Percentiles rank a stretch among this genome's conserved stretches.
Conservation (phyloP, 2,113 vertebrate species). For the Labrus mixtus region DNA sequence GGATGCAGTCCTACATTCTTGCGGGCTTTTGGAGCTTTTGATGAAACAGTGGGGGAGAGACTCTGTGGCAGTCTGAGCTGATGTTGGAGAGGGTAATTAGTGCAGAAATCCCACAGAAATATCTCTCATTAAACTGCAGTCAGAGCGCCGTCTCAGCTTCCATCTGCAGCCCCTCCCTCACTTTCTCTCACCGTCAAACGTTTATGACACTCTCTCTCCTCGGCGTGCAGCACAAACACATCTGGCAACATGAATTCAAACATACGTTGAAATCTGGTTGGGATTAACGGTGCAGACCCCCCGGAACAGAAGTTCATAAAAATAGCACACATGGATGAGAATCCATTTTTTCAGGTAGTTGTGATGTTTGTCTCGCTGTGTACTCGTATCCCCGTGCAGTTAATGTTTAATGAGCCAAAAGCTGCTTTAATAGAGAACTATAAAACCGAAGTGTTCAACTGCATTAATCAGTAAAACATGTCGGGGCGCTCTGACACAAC, state of each 20-base stretch:
- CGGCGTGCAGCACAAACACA: conserved; percentile 60
- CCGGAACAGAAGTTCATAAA: conserved; percentile 71
- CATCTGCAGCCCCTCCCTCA: conserved; percentile 42
- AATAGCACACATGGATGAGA: conserved; percentile 30
- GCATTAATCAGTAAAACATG: not conserved
- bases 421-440: conserved; percentile 1
- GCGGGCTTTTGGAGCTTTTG: conserved; percentile 51
- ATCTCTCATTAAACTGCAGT: conserved; percentile 69
- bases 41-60: conserved; percentile 62
- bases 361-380: not conserved
- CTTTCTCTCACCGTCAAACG: conserved; percentile 62
- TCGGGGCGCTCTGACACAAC: not conserved
- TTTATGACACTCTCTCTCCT: conserved; percentile 59
- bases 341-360: conserved; percentile 4
- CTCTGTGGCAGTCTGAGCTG: conserved; percentile 44
- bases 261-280: conserved; percentile 55
- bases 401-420: not conserved
- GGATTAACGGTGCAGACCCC: conserved; percentile 47
- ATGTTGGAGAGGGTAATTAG: conserved; percentile 70
- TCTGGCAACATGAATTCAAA: conserved; percentile 68
- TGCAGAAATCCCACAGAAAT: conserved; percentile 75
- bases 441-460: not conserved
- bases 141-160: conserved; percentile 3
- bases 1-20: conserved; percentile 50
- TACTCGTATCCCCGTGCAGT: not conserved